These are phyloP conservation scores for Perccottus glenii DNA, from an alignment of 2,113 vertebrate species.

Conservation along the genomic window DNA sequence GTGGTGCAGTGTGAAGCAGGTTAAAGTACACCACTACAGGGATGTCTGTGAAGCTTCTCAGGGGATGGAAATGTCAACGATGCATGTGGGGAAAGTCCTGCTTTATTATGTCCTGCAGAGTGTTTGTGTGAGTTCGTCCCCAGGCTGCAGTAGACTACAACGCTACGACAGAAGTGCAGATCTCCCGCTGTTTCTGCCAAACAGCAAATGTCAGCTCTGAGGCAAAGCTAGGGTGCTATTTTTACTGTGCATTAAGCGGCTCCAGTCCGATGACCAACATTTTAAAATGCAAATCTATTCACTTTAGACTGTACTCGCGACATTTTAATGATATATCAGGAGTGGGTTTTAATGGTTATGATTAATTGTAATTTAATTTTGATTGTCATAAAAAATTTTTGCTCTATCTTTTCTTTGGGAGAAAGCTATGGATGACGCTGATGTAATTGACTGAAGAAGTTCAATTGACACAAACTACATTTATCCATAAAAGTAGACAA, in stretches of 20 bases:
- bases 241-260: conserved; percentile 1
- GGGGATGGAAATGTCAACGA: conserved; percentile 16
- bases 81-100: conserved; percentile 22
- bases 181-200: conserved; percentile 8
- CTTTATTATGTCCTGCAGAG: conserved; percentile 26
- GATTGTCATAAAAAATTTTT: conserved; percentile 2
- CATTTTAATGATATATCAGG: background rate
- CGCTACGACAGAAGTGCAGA: background rate
- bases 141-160: conserved; percentile 14
- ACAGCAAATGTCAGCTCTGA: conserved; percentile 7
- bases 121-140: conserved; percentile 8
- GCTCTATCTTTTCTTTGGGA: conserved; percentile 6
- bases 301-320: background rate
- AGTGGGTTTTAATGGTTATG: conserved; percentile 4
- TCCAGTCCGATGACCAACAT: conserved; percentile 5
- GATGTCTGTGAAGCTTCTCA: background rate
- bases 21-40: conserved; percentile 35
- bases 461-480: background rate
- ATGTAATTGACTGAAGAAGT: background rate
- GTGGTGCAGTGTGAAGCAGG: conserved; percentile 25
- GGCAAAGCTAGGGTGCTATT: conserved; percentile 3
- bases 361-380: conserved; percentile 6
- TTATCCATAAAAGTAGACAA: background rate
- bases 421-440: background rate
- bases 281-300: background rate